Evolutionary conservation across 2,113 vertebrate genomes (phyloP).

Genomic region (Rhea americana): DNA sequence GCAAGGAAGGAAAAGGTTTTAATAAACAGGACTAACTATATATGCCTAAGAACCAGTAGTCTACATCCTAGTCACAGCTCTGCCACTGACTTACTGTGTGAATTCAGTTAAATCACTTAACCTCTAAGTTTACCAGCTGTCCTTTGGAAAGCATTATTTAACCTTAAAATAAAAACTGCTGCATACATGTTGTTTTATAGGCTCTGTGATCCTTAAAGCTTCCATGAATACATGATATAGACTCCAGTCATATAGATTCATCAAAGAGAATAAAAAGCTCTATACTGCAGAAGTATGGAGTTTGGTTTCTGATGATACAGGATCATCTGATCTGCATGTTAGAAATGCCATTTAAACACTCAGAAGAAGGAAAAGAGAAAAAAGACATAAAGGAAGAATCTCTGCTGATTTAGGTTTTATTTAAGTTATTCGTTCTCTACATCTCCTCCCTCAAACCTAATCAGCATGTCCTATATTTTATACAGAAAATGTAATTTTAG

Average conservation of each 20-base stretch:
- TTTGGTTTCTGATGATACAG: not conserved
- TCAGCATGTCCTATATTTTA: constrained; percentile 24
- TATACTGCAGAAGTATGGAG: not conserved
- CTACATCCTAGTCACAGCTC: not conserved
- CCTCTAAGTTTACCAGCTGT: not conserved
- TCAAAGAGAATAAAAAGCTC: not conserved
- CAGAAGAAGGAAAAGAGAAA: not conserved
- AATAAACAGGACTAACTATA: not conserved
- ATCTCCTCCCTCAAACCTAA: not conserved
- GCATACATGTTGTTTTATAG: not conserved
- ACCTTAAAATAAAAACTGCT: not conserved
- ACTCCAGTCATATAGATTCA: not conserved
- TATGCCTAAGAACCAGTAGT: not conserved
- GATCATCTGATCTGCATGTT: not conserved
- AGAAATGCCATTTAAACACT: not conserved
- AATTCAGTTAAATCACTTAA: not conserved
- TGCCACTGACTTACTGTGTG: not conserved
- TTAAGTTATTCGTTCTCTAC: not conserved
- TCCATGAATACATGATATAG: not conserved
- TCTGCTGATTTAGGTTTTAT: constrained; percentile 14
- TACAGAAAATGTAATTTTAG: constrained; percentile 35
- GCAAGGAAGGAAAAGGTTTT: not conserved
- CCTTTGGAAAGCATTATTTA: not conserved
- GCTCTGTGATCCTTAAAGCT: not conserved
- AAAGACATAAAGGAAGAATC: not conserved